Base-by-base conservation (phyloP, 2,113 vertebrate genomes). In the Verasper variegatus region DNA sequence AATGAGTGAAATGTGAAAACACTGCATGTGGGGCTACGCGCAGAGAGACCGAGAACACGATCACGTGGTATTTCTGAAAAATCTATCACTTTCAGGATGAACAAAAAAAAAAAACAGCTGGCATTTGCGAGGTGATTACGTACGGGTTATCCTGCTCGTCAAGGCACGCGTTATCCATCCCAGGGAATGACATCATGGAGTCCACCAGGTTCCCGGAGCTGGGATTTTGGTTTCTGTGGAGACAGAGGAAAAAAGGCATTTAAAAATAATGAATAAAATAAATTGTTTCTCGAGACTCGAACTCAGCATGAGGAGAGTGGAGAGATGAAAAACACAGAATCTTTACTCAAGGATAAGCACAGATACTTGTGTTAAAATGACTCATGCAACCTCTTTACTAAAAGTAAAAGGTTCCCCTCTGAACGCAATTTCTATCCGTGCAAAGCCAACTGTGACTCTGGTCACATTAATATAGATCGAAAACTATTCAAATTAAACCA, bases 111-210 rank as follows among this genome's bases (percentile, higher is more conserved):
- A n/a, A 4, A 54, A 21, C 18, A 9, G 62, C 54, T 67, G 60
- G 67, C 31, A 20, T 57, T 67, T 49, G 61, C 74, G 63, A 71
- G 24, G 45, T 26, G 68, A 82, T 81, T 81, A 94, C 94, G 9
- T 82, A 94, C 95, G n/a, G 42, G 64, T 79, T 81, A 51, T 79
- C 47, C 6, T 87, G 83, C 47, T 82, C 73, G 47, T 82, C n/a
- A 82, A 96, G 83, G 91, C 97, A 98, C 0, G 81, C 54, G 55
- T 95, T 95, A 91, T 98, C 96, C 0, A 97, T 95, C 76, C 97
- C 97, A 40, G 97, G 97, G 90, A 94, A 96, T 71, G 95, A 93
- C 91, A 96, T 91, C 95, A 99, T 95, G 0, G 94, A 84, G 62
- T 96, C 90, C 12, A 93, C 93, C 80, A 99, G 90, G 23, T 49